These are phyloP conservation scores for Planiliza haematocheilus DNA, from an alignment of 2,113 vertebrate genomes.

Conservation along the genomic window DNA sequence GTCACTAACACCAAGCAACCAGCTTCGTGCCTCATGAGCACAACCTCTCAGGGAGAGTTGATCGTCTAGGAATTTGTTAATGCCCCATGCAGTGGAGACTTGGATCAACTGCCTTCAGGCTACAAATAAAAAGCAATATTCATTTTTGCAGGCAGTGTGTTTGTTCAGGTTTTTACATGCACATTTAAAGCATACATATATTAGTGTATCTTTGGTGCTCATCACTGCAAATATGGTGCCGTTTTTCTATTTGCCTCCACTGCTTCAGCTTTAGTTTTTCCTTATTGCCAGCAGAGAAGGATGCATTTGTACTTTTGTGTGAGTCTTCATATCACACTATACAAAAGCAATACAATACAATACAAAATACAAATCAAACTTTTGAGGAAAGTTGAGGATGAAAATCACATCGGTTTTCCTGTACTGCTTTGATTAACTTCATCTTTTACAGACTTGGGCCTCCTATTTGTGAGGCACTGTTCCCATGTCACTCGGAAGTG, in stretches of 20 bases:
- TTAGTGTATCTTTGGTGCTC: neutral
- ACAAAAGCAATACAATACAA: neutral
- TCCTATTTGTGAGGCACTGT: neutral
- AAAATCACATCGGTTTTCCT: neutral
- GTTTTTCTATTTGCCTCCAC: neutral
- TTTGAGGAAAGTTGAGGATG: neutral
- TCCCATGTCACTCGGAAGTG: slow-evolving; percentile 28
- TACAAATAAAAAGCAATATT: too few relatives aligned
- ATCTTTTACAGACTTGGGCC: neutral
- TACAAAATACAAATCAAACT: neutral
- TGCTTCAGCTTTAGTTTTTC: slow-evolving; percentile 1
- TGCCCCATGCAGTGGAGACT: neutral
- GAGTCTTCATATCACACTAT: neutral
- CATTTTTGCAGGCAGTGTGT: too few relatives aligned
- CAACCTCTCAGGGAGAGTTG: neutral
- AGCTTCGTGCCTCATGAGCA: neutral
- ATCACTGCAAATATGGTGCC: neutral
- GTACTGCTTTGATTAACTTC: neutral
- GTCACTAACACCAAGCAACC: neutral
- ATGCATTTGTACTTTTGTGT: slow-evolving; percentile 10
- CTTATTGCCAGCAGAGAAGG: slow-evolving; percentile 17
- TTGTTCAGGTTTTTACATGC: too few relatives aligned
- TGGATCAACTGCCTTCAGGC: neutral
- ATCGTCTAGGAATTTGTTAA: neutral
- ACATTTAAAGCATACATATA: neutral